Percentiles rank a stretch among this genome's conserved stretches.
Conservation (phyloP, 1,140 invertebrate genomes). For the Brachionus manjavacas region DNA sequence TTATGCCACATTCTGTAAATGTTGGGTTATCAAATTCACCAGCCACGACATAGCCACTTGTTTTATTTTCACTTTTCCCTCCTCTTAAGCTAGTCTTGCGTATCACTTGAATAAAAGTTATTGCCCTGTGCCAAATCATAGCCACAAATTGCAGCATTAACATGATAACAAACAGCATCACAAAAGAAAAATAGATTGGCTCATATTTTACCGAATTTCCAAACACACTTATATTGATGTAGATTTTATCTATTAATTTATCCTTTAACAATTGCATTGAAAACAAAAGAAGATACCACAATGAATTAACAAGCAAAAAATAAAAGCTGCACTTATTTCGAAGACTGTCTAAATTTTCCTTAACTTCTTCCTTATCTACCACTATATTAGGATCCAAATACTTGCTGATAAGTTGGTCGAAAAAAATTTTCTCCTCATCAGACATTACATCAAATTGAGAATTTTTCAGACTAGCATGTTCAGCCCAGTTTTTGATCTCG, state of each 20-base stretch:
- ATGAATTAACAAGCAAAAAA: constrained; percentile 94
- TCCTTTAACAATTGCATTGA: constrained; percentile 63
- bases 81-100: constrained; percentile 44
- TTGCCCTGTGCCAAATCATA: constrained; percentile 58
- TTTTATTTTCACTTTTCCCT: background rate
- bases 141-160: constrained; percentile 58
- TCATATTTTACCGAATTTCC: constrained; percentile 60
- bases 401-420: constrained; percentile 85
- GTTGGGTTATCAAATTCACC: background rate
- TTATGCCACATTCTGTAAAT: background rate
- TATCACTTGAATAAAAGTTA: constrained; percentile 53
- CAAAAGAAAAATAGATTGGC: constrained; percentile 79
- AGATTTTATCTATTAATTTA: constrained; percentile 60
- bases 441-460: constrained; percentile 60
- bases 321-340: constrained; percentile 86
- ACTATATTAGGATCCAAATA: constrained; percentile 91
- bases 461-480: constrained; percentile 4
- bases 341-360: constrained; percentile 79
- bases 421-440: constrained; percentile 77
- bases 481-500: constrained; percentile 43
- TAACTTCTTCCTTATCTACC: constrained; percentile 72
- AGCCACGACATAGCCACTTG: background rate
- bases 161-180: constrained; percentile 58
- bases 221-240: constrained; percentile 46
- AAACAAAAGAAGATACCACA: constrained; percentile 94